A percentile compares a stretch with the other conserved stretches of the same genome.
phyloP scores from a whole-genome alignment of 2,113 vertebrate genomes.

The Chaetorhynchus papuensis region DNA sequence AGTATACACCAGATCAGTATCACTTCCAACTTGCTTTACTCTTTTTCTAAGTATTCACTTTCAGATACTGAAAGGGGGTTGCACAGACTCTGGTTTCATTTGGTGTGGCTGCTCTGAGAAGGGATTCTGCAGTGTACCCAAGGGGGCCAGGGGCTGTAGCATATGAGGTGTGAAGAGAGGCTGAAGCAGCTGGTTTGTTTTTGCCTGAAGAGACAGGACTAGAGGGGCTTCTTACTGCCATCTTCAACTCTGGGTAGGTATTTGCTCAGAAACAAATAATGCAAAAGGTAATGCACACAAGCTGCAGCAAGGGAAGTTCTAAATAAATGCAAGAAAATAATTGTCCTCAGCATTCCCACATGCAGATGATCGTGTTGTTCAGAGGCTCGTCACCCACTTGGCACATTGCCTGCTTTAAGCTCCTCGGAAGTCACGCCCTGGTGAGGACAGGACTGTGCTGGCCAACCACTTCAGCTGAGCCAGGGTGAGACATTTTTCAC shows the following conservation, averaged over 20 bases:
- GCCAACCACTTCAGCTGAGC: not conserved
- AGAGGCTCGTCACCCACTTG: accelerated
- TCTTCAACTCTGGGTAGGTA: not conserved
- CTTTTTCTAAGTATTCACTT: not conserved
- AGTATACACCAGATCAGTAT: not conserved
- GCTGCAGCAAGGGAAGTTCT: not conserved
- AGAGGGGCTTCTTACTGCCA: not conserved
- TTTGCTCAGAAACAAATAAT: not conserved
- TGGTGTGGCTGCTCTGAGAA: not conserved
- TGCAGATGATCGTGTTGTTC: not conserved
- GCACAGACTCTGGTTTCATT: not conserved
- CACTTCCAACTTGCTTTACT: not conserved
- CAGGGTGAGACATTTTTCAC: not conserved
- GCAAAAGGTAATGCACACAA: not conserved
- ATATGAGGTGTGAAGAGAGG: not conserved
- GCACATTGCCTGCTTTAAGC: not conserved
- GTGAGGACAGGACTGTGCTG: not conserved
- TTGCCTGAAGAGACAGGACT: not conserved
- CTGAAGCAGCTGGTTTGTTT: not conserved
- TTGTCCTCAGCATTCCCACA: not conserved
- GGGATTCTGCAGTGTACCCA: not conserved
- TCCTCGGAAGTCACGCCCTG: not conserved
- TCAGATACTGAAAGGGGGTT: not conserved
- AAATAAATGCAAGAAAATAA: not conserved
- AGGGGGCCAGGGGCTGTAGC: not conserved